Evolutionary conservation across 2,888 invertebrate genomes (phyloP).

Genomic region (Aleiodes testaceus): DNA sequence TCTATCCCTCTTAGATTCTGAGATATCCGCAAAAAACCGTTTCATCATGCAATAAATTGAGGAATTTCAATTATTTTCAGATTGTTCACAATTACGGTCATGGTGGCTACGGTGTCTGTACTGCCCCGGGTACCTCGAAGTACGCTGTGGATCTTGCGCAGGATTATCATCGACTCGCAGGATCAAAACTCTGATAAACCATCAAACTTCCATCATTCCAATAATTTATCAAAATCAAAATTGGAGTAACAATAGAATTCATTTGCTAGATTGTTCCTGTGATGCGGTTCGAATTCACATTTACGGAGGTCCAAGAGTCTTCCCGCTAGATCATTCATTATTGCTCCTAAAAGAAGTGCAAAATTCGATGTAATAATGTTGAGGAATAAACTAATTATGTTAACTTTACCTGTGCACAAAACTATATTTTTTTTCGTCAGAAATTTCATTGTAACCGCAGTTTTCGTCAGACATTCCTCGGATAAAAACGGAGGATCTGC

Average conservation of each 20-base stretch:
- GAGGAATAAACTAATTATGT: constrained; percentile 31
- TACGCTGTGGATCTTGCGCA: constrained; percentile 82
- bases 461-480: constrained; percentile 92
- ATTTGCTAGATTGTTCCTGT: constrained; percentile 93
- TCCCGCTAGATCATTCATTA: constrained; percentile 83
- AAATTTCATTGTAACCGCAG: constrained; percentile 83
- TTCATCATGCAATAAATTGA: constrained; percentile 52
- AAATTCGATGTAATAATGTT: too few species aligned
- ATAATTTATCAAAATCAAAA: constrained; percentile 80
- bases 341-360: constrained; percentile 75
- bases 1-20: too few species aligned
- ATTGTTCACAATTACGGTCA: constrained; percentile 96
- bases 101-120: constrained; percentile 93
- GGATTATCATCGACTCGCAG: constrained; percentile 72
- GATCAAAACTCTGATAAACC: constrained; percentile 47
- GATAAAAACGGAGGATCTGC: constrained; percentile 97
- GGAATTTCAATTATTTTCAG: constrained; percentile 60
- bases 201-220: constrained; percentile 51
- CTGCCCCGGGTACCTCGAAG: constrained; percentile 89
- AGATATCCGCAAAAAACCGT: too few species aligned
- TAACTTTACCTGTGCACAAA: constrained; percentile 85
- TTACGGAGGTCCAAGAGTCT: constrained; percentile 79
- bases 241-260: constrained; percentile 94
- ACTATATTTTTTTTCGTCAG: constrained; percentile 85
- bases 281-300: constrained; percentile 84